A percentile compares a stretch with the other conserved stretches of the same genome.
These are phyloP conservation scores for Chiridota heheva DNA, from an alignment of 35 echinoderm and acorn worm genomes.

Conservation along the genomic window DNA sequence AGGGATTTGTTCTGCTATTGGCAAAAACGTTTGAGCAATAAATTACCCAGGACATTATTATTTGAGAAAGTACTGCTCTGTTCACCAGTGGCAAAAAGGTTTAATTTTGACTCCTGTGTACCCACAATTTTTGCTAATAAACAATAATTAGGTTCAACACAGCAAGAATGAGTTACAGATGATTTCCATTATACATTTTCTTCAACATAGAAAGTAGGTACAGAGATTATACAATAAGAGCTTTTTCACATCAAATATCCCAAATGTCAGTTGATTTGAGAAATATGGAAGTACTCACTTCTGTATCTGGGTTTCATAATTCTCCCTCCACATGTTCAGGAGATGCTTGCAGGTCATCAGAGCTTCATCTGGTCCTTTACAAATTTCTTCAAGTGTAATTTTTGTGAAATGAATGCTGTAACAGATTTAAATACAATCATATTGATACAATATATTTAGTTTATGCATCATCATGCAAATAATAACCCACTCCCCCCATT, in stretches of 20 bases:
- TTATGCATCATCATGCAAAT: not conserved
- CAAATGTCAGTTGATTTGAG: not conserved
- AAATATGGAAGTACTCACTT: constrained; percentile 35
- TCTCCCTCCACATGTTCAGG: constrained; percentile 79
- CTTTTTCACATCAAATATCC: not conserved
- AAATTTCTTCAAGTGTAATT: constrained; percentile 79
- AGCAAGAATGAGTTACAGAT: too few relatives aligned
- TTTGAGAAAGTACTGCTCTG: too few relatives aligned
- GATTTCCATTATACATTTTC: too few relatives aligned
- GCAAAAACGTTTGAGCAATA: too few relatives aligned
- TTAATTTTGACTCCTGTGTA: too few relatives aligned
- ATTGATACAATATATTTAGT: not conserved
- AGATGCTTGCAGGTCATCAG: constrained; percentile 90
- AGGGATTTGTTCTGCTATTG: too few relatives aligned
- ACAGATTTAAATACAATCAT: not conserved
- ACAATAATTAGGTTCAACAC: too few relatives aligned
- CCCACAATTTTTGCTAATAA: too few relatives aligned
- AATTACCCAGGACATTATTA: too few relatives aligned
- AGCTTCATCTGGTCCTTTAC: constrained; percentile 81
- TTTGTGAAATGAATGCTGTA: constrained; percentile 92
- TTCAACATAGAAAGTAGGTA: not conserved
- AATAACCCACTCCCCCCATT: not conserved
- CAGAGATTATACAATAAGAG: not conserved
- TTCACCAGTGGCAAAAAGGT: too few relatives aligned
- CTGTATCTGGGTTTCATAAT: constrained; percentile 62